Evolutionary conservation across 2,113 vertebrate species (phyloP), one percentile per base, ranked within the genome.

Genomic region (Stigmatopora nigra): DNA sequence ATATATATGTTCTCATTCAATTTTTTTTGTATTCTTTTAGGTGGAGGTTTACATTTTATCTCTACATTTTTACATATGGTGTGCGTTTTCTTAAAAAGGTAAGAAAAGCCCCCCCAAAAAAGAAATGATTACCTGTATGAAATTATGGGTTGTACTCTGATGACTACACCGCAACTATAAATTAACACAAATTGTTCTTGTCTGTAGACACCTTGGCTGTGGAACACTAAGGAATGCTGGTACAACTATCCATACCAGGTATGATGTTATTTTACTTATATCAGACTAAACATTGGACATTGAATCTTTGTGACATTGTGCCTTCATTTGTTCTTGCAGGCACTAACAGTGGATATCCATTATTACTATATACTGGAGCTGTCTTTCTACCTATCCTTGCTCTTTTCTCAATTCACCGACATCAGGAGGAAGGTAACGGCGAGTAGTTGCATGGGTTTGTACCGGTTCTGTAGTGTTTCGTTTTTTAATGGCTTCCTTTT

Each of bases 211-310:
- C 89, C 95, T 0, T 99, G 96, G 95, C 84, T 96, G 52, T 98
- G 96, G 97, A 93, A 97, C 84, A 98, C 94, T 67, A 95, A 90
- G 77, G 93, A 97, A 51, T 99, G 96, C 85, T 99, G 97, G 97
- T 94, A 90, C 31, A 95, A 94, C 78, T 99, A 99, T 66, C 97
- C 97, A 1, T 93, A 98, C 84, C 97, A 99, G 95, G 97, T 99
- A 92, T 84, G 77, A 9, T 45, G 46, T n/a, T 52, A 20, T 63
- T 63, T 9, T 9, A 63, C 3, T 60, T 45, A 38, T 36, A 25
- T n/a, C 35, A n/a, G 22, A 17, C 8, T 12, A 19, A 6, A 20
- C 12, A 44, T 41, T 60, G 41, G 19, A 22, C 13, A 10, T 45
- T 10, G 5, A 61, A 5, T 44, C 6, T 13, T n/a, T 38, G 13